Evolutionary conservation across 2,888 invertebrate genomes (phyloP).

Genomic region (Tachina grossa): DNA sequence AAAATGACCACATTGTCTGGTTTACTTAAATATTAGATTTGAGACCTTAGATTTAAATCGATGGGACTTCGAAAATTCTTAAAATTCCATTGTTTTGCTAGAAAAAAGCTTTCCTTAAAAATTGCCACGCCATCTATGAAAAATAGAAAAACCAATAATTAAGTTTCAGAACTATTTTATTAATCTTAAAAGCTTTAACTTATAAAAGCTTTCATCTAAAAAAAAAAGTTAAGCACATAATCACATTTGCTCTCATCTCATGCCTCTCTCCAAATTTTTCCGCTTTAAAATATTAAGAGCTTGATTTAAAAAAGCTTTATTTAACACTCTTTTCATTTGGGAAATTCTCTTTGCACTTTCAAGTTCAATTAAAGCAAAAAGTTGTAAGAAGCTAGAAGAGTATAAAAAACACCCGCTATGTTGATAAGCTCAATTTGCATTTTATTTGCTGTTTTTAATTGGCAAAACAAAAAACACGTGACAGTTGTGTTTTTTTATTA

Average conservation of each 20-base stretch:
- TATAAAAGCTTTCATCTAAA: not conserved
- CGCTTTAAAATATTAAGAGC: not conserved
- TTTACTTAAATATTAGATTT: too few species aligned
- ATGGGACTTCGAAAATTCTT: not conserved
- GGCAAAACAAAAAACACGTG: conserved; percentile 33
- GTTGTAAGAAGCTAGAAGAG: not conserved
- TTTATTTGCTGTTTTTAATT: not conserved
- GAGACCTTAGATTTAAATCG: not conserved
- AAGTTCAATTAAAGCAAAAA: conserved; percentile 32
- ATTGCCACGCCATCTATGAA: conserved; percentile 9
- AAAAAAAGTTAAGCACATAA: not conserved
- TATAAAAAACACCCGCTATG: conserved; percentile 8
- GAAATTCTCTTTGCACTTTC: conserved; percentile 20
- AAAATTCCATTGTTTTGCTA: not conserved
- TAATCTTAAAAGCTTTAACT: not conserved
- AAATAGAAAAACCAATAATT: too few species aligned
- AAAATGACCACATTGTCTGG: too few species aligned
- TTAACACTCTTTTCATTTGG: not conserved
- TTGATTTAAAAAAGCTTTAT: not conserved
- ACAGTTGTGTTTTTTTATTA: not conserved
- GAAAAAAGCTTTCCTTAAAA: not conserved
- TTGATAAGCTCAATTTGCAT: conserved; percentile 10
- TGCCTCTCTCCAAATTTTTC: too few species aligned
- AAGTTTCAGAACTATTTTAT: not conserved
- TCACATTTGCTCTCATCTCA: not conserved